Base-by-base conservation (phyloP, 1,140 invertebrate genomes). In the Chironomus tepperi region DNA sequence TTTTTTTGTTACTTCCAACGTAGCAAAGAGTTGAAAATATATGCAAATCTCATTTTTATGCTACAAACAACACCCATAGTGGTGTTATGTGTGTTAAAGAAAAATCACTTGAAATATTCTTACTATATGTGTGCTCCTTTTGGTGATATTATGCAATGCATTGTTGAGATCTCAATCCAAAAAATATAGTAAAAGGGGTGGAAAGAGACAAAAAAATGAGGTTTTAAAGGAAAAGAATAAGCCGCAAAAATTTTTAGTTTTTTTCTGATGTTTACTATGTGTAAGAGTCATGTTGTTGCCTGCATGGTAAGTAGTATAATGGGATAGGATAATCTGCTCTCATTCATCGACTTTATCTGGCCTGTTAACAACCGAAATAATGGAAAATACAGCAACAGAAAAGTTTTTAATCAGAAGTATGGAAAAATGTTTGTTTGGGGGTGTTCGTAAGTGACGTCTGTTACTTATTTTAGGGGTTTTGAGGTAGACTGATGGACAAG, bases 41-140 rank as follows among this genome's bases (percentile, higher is more conserved):
- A 70, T 70, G 65, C 65, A 70, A 70, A 70, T 70, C 16, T 70
- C 65, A 70, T 70, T 70, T 70, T 70, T 70, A 70, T 70, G 65
- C 65, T 70, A 21, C 65, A 70, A 70, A 70, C 65, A 70, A 70
- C 65, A 70, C 47, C 12, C 47, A 15, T 34, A 34, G 24, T 34
- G 24, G 24, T 34, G 24, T 34, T 34, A 34, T 34, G 24, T 34
- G 24, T 34, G 24, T 34, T 34, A 34, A 57, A 57, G n/a, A 15
- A 15, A 57, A 57, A 57, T 12, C 47, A 57, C 47, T 57, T 57
- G 47, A 12, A 34, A 34, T 34, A 34, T 34, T 34, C 24, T 34
- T 34, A 34, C 24, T 34, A 34, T 34, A 34, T 34, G 24, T 34
- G 24, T 34, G 24, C 24, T 1, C 24, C 24, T 34, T 34, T 34